A percentile compares a stretch with the other conserved stretches of the same genome.
phyloP scores from a whole-genome alignment of 2,888 invertebrate species.

The Drosophila phalerata region DNA sequence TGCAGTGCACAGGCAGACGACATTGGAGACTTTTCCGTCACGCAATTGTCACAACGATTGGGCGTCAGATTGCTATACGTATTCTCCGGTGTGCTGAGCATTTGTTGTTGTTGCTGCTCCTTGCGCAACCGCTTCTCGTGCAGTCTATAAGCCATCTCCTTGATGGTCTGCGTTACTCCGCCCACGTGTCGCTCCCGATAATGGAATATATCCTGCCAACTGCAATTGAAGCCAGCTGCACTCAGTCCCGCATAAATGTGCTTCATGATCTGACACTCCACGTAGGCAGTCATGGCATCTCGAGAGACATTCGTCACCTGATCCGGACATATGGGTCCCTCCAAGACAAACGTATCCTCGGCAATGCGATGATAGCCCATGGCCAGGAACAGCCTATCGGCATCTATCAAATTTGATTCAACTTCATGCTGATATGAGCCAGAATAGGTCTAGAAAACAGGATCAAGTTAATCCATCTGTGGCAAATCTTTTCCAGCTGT shows the following conservation, averaged over 20 bases:
- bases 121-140: slow-evolving; percentile 81
- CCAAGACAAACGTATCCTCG: slow-evolving; percentile 87
- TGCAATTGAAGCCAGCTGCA: slow-evolving; percentile 86
- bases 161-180: slow-evolving; percentile 80
- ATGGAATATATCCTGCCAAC: slow-evolving; percentile 89
- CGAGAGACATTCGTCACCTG: slow-evolving; percentile 92
- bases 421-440: slow-evolving; percentile 96
- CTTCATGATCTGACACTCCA: slow-evolving; percentile 94
- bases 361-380: slow-evolving; percentile 92
- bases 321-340: slow-evolving; percentile 93
- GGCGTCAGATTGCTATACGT: slow-evolving; percentile 67
- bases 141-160: slow-evolving; percentile 78
- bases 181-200: slow-evolving; percentile 84
- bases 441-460: slow-evolving; percentile 89
- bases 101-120: slow-evolving; percentile 59
- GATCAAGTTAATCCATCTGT: not conserved
- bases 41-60: slow-evolving; percentile 58
- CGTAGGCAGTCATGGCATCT: slow-evolving; percentile 94
- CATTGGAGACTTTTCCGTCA: slow-evolving; percentile 37
- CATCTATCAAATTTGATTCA: slow-evolving; percentile 91
- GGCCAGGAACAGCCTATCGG: slow-evolving; percentile 91
- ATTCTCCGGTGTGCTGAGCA: slow-evolving; percentile 53
- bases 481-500: not conserved
- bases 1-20: slow-evolving; percentile 55
- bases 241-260: slow-evolving; percentile 90